A percentile compares a stretch with the other conserved stretches of the same genome.
Conservation (phyloP, 2,797 vertebrate genomes). For the Petrocephalus sullivani region DNA sequence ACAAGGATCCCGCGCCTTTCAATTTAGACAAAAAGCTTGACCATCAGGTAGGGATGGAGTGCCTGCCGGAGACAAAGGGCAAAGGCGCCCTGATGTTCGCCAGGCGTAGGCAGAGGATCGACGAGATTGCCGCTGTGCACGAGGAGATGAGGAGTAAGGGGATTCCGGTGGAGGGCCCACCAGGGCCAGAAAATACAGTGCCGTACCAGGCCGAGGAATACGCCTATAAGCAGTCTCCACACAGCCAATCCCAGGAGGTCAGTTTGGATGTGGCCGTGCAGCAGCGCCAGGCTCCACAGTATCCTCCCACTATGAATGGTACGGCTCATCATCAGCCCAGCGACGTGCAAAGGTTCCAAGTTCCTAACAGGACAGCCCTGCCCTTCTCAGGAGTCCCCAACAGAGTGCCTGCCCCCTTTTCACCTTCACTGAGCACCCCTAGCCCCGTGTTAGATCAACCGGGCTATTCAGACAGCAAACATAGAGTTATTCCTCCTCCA, state of each 20-base stretch:
- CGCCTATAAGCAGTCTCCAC: constrained; percentile 35
- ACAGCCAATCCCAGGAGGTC: constrained; percentile 44
- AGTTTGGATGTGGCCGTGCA: constrained; percentile 44
- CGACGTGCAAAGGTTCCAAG: constrained; percentile 52
- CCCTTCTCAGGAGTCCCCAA: constrained; percentile 73
- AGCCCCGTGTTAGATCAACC: constrained; percentile 61
- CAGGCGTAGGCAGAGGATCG: constrained; percentile 80
- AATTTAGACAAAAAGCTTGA: constrained; percentile 57
- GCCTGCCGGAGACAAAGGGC: constrained; percentile 77
- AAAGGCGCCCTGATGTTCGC: constrained; percentile 94
- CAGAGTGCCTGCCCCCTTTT: constrained; percentile 53
- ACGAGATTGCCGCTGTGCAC: constrained; percentile 77
- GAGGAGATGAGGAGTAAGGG: constrained; percentile 70
- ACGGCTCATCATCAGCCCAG: constrained; percentile 52
- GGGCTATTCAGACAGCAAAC: constrained; percentile 62
- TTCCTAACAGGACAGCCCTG: constrained; percentile 81
- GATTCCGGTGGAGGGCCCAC: constrained; percentile 48
- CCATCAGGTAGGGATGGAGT: constrained; percentile 73
- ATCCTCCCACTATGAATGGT: constrained; percentile 59
- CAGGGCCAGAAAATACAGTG: constrained; percentile 36
- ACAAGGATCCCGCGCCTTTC: constrained; percentile 64
- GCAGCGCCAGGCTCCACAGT: not conserved
- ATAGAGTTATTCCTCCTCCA: constrained; percentile 60
- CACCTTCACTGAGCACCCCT: constrained; percentile 45
- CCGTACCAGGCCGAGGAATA: constrained; percentile 39